Evolutionary conservation across 2,797 vertebrate genomes (phyloP), one percentile per base, ranked within the genome.

Genomic region (Pangasius djambal): DNA sequence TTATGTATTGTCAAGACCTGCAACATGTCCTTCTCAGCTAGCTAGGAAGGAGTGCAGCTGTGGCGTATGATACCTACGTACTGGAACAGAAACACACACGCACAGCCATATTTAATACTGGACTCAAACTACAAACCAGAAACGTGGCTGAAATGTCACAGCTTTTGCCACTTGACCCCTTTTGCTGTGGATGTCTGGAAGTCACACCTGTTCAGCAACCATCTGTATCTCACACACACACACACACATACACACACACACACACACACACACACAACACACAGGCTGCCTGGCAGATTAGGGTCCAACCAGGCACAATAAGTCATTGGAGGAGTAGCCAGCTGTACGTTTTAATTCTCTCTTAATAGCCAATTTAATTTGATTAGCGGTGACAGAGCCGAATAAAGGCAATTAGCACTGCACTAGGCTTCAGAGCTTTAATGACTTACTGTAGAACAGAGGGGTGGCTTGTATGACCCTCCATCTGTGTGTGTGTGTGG

Each of bases 331-430:
- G 89, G 89, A 82, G 89, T 84, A 84, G 89, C 81, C 88, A 87
- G 88, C 88, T 89, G 88, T 89, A 89, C 85, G 28, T 77, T 89
- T 89, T 89, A 89, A 87, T 87, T 89, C 61, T 84, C 86, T 89
- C 89, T 87, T 89, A 89, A 89, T 89, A 89, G 89, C 85, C 89
- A 92, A 92, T 94, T 94, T 95, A 95, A 95, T 96, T 95, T 95
- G 93, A 95, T 95, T 95, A 95, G 94, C 89, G 85, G 89, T 93
- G 89, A 93, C 92, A 94, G 93, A 94, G 90, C 93, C 93, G 94
- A 93, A 95, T 92, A 93, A 94, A 94, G 92, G 94, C 93, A 95
- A 96, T 96, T 95, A 95, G 91, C 92, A 91, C 91, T 92, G 6
- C 50, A 92, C 93, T 95, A 94, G 86, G 89, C 89, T 84, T 89